Percentiles rank a stretch among this genome's conserved stretches.
These are phyloP conservation scores for Anaspis maculata DNA, from an alignment of 2,888 invertebrate genomes.

Conservation along the genomic window DNA sequence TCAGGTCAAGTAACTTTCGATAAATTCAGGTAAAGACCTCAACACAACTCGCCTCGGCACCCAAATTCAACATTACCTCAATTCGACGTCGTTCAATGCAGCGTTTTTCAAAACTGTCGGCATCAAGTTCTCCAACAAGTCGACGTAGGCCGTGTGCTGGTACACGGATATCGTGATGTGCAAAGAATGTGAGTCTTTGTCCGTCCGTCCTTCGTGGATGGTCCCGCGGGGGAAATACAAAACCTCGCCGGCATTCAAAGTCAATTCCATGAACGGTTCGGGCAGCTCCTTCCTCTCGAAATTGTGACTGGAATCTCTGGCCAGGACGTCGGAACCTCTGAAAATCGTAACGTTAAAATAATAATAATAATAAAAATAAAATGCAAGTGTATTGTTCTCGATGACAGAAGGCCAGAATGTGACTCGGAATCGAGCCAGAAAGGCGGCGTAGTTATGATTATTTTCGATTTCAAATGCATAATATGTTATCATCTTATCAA, in stretches of 20 bases:
- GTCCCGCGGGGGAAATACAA: constrained; percentile 89
- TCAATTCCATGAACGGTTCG: constrained; percentile 68
- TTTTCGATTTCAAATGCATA: too few relatives aligned
- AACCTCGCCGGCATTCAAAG: constrained; percentile 78
- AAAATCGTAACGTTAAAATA: too few relatives aligned
- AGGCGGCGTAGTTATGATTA: too few relatives aligned
- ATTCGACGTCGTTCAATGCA: constrained; percentile 58
- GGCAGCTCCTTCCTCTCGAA: constrained; percentile 67
- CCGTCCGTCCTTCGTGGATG: constrained; percentile 77
- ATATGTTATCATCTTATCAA: too few relatives aligned
- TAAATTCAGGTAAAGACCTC: too few relatives aligned
- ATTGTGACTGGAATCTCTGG: constrained; percentile 76
- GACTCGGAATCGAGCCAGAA: too few relatives aligned
- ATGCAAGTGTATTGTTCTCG: too few relatives aligned
- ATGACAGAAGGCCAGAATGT: too few relatives aligned
- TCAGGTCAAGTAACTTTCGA: too few relatives aligned
- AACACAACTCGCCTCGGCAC: too few relatives aligned
- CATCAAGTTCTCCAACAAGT: constrained; percentile 73
- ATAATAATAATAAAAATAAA: too few relatives aligned
- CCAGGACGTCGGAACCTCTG: constrained; percentile 45
- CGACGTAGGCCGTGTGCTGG: constrained; percentile 84
- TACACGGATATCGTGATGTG: constrained; percentile 92
- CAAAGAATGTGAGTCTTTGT: constrained; percentile 75
- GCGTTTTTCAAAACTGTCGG: constrained; percentile 69
- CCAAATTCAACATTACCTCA: too few relatives aligned